Percentiles rank a stretch among this genome's conserved stretches.
Evolutionary conservation across 1,140 invertebrate species (phyloP).

Genomic region (Mercenaria mercenaria): DNA sequence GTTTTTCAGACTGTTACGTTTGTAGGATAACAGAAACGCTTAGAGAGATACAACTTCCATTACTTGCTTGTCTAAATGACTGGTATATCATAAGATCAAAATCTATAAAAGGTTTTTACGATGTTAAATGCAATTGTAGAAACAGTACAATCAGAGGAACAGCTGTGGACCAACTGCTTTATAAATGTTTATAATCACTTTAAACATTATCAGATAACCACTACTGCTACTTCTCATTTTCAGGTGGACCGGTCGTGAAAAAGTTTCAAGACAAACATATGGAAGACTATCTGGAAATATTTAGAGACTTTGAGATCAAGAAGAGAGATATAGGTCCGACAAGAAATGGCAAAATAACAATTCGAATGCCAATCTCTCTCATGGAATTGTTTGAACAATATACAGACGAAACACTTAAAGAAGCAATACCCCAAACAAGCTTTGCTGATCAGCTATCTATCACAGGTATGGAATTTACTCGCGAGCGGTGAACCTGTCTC

Average conservation of each 20-base stretch:
- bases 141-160: no score
- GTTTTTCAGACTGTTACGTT: no score
- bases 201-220: no score
- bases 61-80: no score
- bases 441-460: slow-evolving; percentile 22
- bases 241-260: slow-evolving; percentile 52
- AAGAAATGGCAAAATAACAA: slow-evolving; percentile 15
- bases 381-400: slow-evolving; percentile 23
- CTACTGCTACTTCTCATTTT: no score
- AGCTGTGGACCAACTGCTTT: no score
- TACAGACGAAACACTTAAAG: slow-evolving; percentile 41
- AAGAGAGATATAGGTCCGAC: slow-evolving; percentile 37
- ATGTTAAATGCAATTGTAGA: no score
- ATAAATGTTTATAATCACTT: no score
- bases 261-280: slow-evolving; percentile 50
- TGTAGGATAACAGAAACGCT: no score
- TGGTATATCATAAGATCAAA: no score
- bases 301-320: slow-evolving; percentile 61
- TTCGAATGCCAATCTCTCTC: slow-evolving; percentile 47
- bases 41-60: no score
- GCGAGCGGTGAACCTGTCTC: background rate
- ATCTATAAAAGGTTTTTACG: no score
- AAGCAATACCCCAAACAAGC: slow-evolving; percentile 34
- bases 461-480: slow-evolving; percentile 21
- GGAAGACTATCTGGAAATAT: slow-evolving; percentile 63